Base-by-base conservation (phyloP, 2,113 vertebrate genomes). In the Oncorhynchus mykiss region DNA sequence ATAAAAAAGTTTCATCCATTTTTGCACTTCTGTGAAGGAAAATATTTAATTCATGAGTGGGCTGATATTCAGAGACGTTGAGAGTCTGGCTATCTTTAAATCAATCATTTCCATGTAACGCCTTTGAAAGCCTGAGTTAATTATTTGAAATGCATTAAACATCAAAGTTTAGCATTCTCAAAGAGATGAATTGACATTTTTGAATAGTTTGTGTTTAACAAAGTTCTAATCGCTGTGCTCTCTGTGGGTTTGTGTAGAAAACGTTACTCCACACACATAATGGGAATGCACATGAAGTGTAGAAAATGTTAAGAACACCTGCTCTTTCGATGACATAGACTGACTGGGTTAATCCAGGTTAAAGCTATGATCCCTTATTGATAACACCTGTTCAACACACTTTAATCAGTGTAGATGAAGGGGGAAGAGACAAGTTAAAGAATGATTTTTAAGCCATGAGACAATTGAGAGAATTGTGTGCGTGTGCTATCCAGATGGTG, bases 31-130 rank as follows among this genome's bases (percentile, higher is more conserved):
- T 24, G n/a, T 39, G 31, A 20, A 70, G 39, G n/a, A 7, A 14
- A 48, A 70, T 70, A n/a, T 22, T 70, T 70, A 4, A 69, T 69
- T 69, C 9, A 70, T 70, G 68, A 70, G 31, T 39, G 66, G 66
- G 34, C n/a, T 70, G 68, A 49, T 48, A 49, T 14, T 49, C 39
- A 70, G 24, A 49, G 34, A 24, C 9, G 11, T 24, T 13, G 18
- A n/a, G 18, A 12, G 6, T 39, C 13, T 45, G 39, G n/a, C n/a
- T 48, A 48, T 69, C 67, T 69, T 48, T 22, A 49, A 49, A 70
- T 70, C 68, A 70, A 49, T 70, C 68, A 70, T 49, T 24, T 70
- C 34, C 39, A 70, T 64, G 27, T 57, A 73, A 48, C n/a, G 39
- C 45, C 62, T 75, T 51, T 74, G 27, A 51, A 67, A 22, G 67